Evolutionary conservation across 2,113 vertebrate genomes (phyloP), one percentile per base, ranked within the genome.

Genomic region (Tragelaphus imberbis): DNA sequence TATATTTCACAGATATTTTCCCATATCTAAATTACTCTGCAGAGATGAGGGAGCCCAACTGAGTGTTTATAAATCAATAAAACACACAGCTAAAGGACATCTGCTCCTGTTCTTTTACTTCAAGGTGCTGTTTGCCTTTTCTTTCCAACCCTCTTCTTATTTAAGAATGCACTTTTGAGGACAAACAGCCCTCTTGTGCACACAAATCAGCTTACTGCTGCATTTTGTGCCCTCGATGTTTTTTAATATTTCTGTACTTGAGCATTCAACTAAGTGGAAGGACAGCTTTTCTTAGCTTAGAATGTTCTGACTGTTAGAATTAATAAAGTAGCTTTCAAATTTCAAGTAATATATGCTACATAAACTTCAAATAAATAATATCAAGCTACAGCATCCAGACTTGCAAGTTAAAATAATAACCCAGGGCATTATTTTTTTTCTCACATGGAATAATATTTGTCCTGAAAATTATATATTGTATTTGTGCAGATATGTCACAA

Each of bases 1-100:
- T 99, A 99, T 99, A 99, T 99, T 99, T 99, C 99, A 99, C 99
- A 99, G 99, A 99, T 99, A 99, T 99, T 99, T 99, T 99, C 99
- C 99, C 99, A 99, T 99, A 99, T 99, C 99, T 99, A 99, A 99
- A 99, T 99, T 99, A 99, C 99, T 99, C 98, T 99, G 98, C 98
- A 98, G 98, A 99, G 99, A 99, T 98, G 98, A 99, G 99, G 99
- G 98, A 99, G 98, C 98, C 98, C 96, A 97, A 98, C 98, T 97
- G 98, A 99, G 98, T 99, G 98, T 99, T 99, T 99, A 99, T 99
- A 99, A 99, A 99, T 99, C 99, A 99, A 99, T 99, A 99, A 98
- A 99, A 98, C 98, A 98, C 98, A 98, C 94, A 97, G 98, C 98
- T 98, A 99, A 99, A 99, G 99, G 99, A 99, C 99, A 99, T 99